Conservation (phyloP, 2,797 vertebrate species). For the Peromyscus attwateri region DNA sequence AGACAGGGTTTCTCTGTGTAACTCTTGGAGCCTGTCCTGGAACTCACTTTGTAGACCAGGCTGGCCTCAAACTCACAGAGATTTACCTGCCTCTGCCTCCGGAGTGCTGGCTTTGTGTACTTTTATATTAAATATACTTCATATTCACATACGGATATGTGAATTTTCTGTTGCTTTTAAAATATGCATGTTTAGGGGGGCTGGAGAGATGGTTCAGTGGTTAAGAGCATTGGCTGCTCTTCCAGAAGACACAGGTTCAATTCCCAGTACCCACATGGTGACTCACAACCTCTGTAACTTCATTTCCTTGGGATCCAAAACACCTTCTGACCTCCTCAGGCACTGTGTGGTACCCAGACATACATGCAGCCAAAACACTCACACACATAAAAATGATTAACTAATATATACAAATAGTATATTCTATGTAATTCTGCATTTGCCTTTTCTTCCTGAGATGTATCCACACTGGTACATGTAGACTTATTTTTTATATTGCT, state of each 20-base stretch:
- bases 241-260: background rate
- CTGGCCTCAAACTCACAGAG: too few relatives aligned
- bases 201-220: background rate
- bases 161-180: conserved; percentile 41
- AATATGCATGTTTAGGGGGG: background rate
- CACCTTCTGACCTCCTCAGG: background rate
- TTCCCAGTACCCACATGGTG: background rate
- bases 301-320: background rate
- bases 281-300: background rate
- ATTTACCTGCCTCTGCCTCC: too few relatives aligned
- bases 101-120: background rate
- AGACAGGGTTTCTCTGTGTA: too few relatives aligned
- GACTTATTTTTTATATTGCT: conserved; percentile 33
- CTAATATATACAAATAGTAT: background rate
- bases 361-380: background rate
- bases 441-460: conserved; percentile 48
- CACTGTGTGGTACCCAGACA: background rate
- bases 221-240: background rate
- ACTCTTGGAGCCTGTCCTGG: too few relatives aligned
- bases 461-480: background rate
- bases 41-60: too few relatives aligned
- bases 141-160: background rate
- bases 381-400: background rate
- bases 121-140: background rate
- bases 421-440: background rate